Percentiles rank a stretch among this genome's conserved stretches.
phyloP scores from a whole-genome alignment of 2,797 vertebrate genomes.

The Leuciscus waleckii region DNA sequence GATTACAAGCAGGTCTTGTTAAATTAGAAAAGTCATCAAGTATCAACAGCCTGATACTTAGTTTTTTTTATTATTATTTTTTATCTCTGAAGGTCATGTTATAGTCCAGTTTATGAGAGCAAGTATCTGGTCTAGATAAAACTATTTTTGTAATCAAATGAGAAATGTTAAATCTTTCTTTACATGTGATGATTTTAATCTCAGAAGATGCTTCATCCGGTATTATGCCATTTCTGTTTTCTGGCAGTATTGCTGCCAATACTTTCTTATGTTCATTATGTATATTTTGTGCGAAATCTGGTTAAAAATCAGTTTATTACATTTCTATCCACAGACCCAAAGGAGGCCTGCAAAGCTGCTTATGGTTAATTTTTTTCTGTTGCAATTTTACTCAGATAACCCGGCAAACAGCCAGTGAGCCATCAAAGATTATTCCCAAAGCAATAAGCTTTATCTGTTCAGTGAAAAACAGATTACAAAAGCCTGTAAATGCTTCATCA shows the following conservation, averaged over 20 bases:
- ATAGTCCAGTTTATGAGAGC: background rate
- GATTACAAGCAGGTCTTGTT: background rate
- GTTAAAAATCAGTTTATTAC: slow-evolving; percentile 44
- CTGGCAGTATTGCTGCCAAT: no score
- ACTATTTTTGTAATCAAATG: background rate
- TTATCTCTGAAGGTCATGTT: background rate
- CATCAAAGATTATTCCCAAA: slow-evolving; percentile 70
- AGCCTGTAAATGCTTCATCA: slow-evolving; percentile 69
- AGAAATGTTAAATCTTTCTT: slow-evolving; percentile 9
- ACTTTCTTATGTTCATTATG: slow-evolving; percentile 19
- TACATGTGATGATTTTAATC: slow-evolving; percentile 1
- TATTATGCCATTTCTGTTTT: background rate
- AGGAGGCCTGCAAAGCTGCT: slow-evolving; percentile 42
- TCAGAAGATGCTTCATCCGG: background rate
- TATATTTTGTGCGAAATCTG: slow-evolving; percentile 13
- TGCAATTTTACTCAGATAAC: slow-evolving; percentile 56
- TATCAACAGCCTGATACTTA: background rate
- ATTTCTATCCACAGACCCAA: slow-evolving; percentile 35
- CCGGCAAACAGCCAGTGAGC: slow-evolving; percentile 63
- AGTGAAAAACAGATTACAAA: slow-evolving; percentile 76
- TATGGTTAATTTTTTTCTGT: slow-evolving; percentile 46
- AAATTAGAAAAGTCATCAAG: background rate
- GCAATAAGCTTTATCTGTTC: slow-evolving; percentile 75
- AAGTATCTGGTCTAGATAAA: background rate
- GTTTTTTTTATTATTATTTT: background rate